Percentiles rank a stretch among this genome's conserved stretches.
These are phyloP conservation scores for Brachycybe producta DNA, from an alignment of 2,888 invertebrate genomes.

Conservation along the genomic window DNA sequence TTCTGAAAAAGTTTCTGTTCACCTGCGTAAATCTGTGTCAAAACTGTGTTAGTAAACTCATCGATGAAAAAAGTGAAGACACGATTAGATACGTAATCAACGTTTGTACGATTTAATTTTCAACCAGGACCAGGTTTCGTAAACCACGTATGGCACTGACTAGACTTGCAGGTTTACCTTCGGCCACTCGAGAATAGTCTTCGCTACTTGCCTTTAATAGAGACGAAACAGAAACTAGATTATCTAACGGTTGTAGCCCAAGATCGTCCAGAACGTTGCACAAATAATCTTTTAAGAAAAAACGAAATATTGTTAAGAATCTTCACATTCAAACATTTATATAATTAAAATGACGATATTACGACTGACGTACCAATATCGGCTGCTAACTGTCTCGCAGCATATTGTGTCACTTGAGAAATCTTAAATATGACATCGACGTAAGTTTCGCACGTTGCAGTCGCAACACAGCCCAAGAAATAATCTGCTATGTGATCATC, in stretches of 20 bases:
- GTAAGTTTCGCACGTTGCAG: conserved; percentile 58
- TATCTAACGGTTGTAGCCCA: conserved; percentile 54
- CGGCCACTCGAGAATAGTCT: conserved; percentile 50
- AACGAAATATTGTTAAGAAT: neutral
- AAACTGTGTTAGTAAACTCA: too few relatives aligned
- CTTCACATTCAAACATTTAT: too few relatives aligned
- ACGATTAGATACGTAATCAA: too few relatives aligned
- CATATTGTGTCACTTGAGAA: conserved; percentile 47
- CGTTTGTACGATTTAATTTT: too few relatives aligned
- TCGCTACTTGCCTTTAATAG: conserved; percentile 53
- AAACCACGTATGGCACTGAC: conserved; percentile 48
- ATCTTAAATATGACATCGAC: conserved; percentile 59
- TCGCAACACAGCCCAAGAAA: conserved; percentile 56
- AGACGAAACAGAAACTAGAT: conserved; percentile 50
- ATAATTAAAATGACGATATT: too few relatives aligned
- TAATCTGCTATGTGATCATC: conserved; percentile 45
- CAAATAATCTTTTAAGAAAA: conserved; percentile 49
- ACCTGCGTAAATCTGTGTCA: too few relatives aligned
- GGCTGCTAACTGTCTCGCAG: conserved; percentile 61
- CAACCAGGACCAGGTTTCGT: conserved; percentile 10
- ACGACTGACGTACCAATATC: too few relatives aligned
- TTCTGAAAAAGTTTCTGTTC: too few relatives aligned
- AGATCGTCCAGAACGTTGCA: conserved; percentile 70
- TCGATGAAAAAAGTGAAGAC: too few relatives aligned
- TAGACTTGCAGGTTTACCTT: conserved; percentile 55